Conservation (phyloP, 2,113 vertebrate genomes). For the Limanda limanda region DNA sequence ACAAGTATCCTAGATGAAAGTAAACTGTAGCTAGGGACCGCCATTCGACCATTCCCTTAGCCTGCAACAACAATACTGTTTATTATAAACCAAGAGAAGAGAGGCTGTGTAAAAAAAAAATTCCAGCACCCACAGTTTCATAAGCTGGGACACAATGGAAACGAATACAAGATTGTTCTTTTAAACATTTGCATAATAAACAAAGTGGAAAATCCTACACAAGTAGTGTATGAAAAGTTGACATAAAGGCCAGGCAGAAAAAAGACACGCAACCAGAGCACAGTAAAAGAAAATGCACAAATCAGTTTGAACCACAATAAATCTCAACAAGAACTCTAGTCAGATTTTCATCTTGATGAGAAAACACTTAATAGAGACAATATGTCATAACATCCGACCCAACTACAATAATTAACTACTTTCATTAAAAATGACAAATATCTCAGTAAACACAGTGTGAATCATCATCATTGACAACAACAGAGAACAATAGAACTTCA, state of each 20-base stretch:
- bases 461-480: not conserved
- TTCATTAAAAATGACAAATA: constrained; percentile 8
- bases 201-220: not conserved
- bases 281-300: not conserved
- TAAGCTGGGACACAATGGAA: not conserved
- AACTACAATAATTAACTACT: not conserved
- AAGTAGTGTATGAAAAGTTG: not conserved
- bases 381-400: not conserved
- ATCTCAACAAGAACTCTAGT: constrained; percentile 2
- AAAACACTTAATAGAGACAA: not conserved
- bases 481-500: not conserved
- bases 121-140: not conserved
- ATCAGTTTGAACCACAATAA: not conserved
- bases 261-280: not conserved
- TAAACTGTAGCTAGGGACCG: not conserved
- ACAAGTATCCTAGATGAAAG: not conserved
- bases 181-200: not conserved
- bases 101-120: not conserved
- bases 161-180: not conserved
- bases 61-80: too few relatives aligned
- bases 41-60: too few relatives aligned
- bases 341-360: not conserved
- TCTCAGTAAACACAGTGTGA: not conserved
- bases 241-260: not conserved
- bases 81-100: too few relatives aligned